Evolutionary conservation across 2,113 vertebrate species (phyloP).

Genomic region (Stomatorhinus ivindoensis): DNA sequence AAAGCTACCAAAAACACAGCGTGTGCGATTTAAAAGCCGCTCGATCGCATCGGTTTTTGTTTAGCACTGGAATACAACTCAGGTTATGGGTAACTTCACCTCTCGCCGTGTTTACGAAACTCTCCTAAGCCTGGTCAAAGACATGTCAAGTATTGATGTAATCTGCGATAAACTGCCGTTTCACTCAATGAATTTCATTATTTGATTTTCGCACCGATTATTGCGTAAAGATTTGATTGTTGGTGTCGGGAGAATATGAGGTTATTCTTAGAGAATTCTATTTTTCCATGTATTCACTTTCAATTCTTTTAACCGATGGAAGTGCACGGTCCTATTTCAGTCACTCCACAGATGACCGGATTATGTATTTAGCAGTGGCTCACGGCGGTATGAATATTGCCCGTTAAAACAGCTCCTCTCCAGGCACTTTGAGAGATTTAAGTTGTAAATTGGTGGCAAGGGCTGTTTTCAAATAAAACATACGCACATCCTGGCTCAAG

Average conservation of each 20-base stretch:
- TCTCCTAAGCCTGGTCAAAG: neutral
- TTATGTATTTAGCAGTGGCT: neutral
- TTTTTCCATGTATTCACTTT: conserved; percentile 6
- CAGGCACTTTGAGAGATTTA: neutral
- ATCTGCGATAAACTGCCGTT: neutral
- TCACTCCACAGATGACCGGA: neutral
- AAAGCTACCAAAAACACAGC: neutral
- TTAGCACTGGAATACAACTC: neutral
- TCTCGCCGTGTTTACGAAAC: neutral
- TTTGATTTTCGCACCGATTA: neutral
- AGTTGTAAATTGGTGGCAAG: neutral
- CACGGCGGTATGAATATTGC: neutral
- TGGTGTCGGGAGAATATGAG: neutral
- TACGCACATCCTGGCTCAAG: neutral
- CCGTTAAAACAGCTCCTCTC: neutral
- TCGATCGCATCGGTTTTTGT: neutral
- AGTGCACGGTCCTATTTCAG: neutral
- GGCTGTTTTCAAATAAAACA: neutral
- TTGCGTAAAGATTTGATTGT: neutral
- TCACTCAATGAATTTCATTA: neutral
- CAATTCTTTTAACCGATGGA: neutral
- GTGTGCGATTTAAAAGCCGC: neutral
- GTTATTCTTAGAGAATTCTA: neutral
- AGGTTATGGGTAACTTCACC: neutral
- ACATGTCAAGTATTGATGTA: neutral